Conservation (phyloP, 2,113 vertebrate genomes). For the Phylloscopus whistleri region DNA sequence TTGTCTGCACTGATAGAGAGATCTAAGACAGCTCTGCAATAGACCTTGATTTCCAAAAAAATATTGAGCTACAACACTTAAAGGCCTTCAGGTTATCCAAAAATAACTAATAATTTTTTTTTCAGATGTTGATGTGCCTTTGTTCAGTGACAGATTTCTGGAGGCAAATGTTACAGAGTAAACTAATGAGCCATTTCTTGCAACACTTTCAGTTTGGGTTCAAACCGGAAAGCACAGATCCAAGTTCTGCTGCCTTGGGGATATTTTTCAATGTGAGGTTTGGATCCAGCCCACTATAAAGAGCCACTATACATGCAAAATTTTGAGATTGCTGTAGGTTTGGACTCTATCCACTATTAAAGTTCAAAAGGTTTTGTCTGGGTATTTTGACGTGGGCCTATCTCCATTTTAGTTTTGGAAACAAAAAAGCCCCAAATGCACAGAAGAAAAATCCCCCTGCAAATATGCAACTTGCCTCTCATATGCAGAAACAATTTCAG, state of each 20-base stretch:
- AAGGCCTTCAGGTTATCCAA: slow-evolving; percentile 30
- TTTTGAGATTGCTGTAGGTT: slow-evolving; percentile 29
- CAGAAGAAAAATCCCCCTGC: neutral
- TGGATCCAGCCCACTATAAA: slow-evolving; percentile 37
- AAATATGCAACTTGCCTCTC: neutral
- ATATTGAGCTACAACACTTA: neutral
- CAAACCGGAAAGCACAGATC: slow-evolving; percentile 44
- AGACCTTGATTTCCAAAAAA: slow-evolving; percentile 16
- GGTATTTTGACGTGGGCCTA: neutral
- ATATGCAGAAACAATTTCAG: slow-evolving; percentile 37
- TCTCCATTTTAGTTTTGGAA: slow-evolving; percentile 34
- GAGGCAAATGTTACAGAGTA: neutral
- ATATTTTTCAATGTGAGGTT: slow-evolving; percentile 45
- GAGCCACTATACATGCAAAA: slow-evolving; percentile 20
- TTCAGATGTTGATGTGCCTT: neutral
- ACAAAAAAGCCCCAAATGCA: neutral
- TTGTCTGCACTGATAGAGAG: neutral
- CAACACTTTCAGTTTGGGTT: slow-evolving; percentile 37
- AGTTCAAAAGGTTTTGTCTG: slow-evolving; percentile 48
- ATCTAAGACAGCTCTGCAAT: neutral
- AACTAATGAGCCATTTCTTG: slow-evolving; percentile 52
- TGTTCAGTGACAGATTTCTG: slow-evolving; percentile 42
- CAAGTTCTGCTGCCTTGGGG: slow-evolving; percentile 35
- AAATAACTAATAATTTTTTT: slow-evolving; percentile 22
- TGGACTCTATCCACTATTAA: slow-evolving; percentile 37